A percentile compares a stretch with the other conserved stretches of the same genome.
These are phyloP conservation scores for Apamea crenata DNA, from an alignment of 2,888 invertebrate genomes.

Conservation along the genomic window DNA sequence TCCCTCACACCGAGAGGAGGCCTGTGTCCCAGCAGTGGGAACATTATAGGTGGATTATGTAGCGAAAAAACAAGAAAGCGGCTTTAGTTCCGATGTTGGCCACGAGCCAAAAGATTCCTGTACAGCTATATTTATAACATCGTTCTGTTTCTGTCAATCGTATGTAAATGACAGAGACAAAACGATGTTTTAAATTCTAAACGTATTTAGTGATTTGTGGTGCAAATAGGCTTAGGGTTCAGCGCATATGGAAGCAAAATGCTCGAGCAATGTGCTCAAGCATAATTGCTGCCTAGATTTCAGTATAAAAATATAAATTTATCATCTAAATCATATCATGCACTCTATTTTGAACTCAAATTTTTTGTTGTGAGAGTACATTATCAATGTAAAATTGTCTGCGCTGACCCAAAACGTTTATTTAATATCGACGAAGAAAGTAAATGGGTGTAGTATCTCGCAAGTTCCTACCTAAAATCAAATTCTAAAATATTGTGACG, in stretches of 20 bases:
- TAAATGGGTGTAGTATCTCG: neutral
- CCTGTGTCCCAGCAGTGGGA: too few species aligned
- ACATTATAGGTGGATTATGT: neutral
- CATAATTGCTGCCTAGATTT: neutral
- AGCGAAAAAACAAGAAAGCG: neutral
- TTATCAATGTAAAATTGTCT: neutral
- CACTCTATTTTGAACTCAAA: neutral
- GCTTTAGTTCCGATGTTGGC: neutral
- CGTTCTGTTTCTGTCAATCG: neutral
- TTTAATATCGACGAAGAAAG: neutral
- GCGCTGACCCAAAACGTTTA: neutral
- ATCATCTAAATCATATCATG: neutral
- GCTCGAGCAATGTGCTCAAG: neutral
- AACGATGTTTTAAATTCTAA: neutral
- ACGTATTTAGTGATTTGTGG: neutral
- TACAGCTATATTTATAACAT: neutral
- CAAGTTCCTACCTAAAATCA: conserved; percentile 30
- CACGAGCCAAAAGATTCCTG: neutral
- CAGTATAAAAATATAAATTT: neutral
- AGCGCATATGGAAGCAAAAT: neutral
- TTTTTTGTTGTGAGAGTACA: neutral
- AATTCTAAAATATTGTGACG: neutral
- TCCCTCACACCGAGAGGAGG: too few species aligned
- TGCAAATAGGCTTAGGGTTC: neutral
- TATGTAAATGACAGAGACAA: neutral